These are phyloP conservation scores for Ictalurus furcatus DNA, from an alignment of 2,113 vertebrate genomes.

Conservation along the genomic window DNA sequence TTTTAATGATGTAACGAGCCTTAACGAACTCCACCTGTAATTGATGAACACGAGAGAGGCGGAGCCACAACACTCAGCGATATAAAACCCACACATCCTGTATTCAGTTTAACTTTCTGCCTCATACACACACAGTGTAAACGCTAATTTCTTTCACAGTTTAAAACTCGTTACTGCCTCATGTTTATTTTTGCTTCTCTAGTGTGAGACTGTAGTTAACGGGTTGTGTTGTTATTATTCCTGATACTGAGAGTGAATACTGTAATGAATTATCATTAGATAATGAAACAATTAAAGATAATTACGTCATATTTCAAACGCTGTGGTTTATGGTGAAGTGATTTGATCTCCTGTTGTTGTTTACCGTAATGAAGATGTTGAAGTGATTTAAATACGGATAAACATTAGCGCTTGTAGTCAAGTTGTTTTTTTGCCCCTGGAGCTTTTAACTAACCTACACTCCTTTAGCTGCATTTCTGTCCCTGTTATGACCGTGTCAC, in stretches of 20 bases:
- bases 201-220: neutral
- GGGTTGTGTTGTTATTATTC: neutral
- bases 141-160: neutral
- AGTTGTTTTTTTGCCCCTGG: neutral
- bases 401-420: neutral
- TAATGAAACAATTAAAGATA: neutral
- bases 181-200: neutral
- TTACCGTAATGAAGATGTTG: neutral
- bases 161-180: neutral
- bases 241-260: neutral
- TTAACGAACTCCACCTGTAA: neutral
- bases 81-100: neutral
- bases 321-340: neutral
- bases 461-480: neutral
- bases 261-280: neutral
- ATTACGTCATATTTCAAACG: neutral
- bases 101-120: neutral
- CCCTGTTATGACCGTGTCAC: conserved; percentile 6
- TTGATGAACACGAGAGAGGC: neutral
- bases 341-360: neutral
- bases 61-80: neutral
- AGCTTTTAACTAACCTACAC: neutral
- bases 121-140: neutral
- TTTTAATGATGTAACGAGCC: neutral
- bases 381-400: neutral